phyloP scores from a whole-genome alignment of 2,113 vertebrate genomes.

The Nyctibius bracteatus region DNA sequence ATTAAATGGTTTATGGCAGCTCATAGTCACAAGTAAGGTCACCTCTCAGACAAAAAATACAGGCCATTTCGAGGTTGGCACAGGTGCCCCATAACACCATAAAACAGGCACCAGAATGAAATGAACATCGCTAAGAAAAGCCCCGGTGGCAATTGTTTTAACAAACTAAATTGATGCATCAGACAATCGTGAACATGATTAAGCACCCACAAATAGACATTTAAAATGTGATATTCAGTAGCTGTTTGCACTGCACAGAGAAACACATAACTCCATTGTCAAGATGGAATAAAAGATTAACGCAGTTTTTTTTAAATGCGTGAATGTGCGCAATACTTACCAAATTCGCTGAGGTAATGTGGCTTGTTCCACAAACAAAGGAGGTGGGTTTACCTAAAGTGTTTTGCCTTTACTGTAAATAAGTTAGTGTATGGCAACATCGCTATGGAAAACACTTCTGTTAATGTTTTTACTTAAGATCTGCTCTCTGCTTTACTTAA shows the following conservation, averaged over 20 bases:
- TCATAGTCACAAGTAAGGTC: neutral
- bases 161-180: neutral
- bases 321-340: neutral
- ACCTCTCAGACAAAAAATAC: neutral
- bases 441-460: neutral
- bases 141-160: neutral
- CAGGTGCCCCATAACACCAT: neutral
- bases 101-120: neutral
- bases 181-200: neutral
- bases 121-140: neutral
- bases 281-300: neutral
- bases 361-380: neutral
- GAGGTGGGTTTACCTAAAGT: neutral
- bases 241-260: neutral
- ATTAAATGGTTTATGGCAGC: neutral
- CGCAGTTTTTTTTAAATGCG: neutral
- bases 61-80: neutral
- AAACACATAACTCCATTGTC: neutral
- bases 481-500: neutral
- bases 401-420: neutral
- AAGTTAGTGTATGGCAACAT: neutral
- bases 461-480: neutral
- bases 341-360: neutral
- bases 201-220: neutral
- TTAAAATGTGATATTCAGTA: neutral